Evolutionary conservation across 2,113 vertebrate species (phyloP).

Genomic region (Tetraodon nigroviridis): DNA sequence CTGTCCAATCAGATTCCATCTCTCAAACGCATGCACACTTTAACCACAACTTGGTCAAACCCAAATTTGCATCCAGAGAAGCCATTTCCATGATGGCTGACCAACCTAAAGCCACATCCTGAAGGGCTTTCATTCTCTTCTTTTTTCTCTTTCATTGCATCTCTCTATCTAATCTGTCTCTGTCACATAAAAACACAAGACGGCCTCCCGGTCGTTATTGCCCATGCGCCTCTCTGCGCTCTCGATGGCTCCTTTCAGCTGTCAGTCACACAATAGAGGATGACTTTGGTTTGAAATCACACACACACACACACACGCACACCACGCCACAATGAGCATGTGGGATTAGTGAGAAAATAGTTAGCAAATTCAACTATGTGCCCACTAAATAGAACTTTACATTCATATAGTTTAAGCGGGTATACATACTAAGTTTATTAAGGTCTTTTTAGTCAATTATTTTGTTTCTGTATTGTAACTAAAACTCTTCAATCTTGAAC

Average conservation of each 20-base stretch:
- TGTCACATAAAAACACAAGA: slow-evolving; percentile 15
- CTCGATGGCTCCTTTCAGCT: slow-evolving; percentile 43
- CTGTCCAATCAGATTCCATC: neutral
- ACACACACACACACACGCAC: slow-evolving; percentile 8
- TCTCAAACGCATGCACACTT: slow-evolving; percentile 1
- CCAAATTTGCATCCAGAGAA: slow-evolving; percentile 63
- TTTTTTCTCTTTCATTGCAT: slow-evolving; percentile 15
- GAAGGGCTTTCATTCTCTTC: slow-evolving; percentile 31
- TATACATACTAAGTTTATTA: too few species aligned
- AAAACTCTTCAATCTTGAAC: too few species aligned
- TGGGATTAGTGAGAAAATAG: neutral
- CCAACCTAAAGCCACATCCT: slow-evolving; percentile 61
- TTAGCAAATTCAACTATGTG: too few species aligned
- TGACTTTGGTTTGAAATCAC: slow-evolving; percentile 37
- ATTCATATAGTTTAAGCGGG: too few species aligned
- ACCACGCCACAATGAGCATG: neutral
- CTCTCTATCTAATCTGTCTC: slow-evolving; percentile 6
- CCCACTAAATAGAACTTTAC: too few species aligned
- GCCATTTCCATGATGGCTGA: slow-evolving; percentile 50
- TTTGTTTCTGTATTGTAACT: too few species aligned
- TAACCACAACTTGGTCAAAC: slow-evolving; percentile 44
- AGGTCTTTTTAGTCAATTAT: too few species aligned
- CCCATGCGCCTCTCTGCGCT: neutral
- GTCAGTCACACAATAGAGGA: slow-evolving; percentile 24
- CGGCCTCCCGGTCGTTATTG: neutral